Percentiles rank a stretch among this genome's conserved stretches.
Conservation (phyloP, 2,888 invertebrate genomes). For the Cepaea hortensis region DNA sequence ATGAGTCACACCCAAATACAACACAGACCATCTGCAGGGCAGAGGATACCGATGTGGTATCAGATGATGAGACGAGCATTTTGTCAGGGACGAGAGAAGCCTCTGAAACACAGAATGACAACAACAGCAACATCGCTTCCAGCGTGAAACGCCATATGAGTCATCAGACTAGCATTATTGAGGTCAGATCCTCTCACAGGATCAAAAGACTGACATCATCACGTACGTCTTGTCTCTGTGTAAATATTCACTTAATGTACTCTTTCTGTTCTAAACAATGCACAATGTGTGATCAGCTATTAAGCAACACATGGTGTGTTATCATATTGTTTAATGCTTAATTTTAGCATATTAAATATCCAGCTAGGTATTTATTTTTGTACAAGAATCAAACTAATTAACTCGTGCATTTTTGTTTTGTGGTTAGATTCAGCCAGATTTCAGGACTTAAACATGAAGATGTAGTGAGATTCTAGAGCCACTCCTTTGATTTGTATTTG, state of each 20-base stretch:
- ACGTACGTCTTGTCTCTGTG: neutral
- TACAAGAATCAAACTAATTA: too few relatives aligned
- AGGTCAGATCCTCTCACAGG: slow-evolving; percentile 34
- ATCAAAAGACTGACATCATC: slow-evolving; percentile 31
- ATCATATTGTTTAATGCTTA: neutral
- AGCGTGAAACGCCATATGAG: neutral
- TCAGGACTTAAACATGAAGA: too few relatives aligned
- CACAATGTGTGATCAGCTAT: neutral
- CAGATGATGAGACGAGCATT: slow-evolving; percentile 1
- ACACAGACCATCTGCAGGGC: neutral
- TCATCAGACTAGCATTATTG: slow-evolving; percentile 32
- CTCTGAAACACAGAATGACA: neutral
- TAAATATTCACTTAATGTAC: too few relatives aligned
- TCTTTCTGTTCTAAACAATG: too few relatives aligned
- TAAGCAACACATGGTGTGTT: neutral
- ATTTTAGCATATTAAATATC: neutral
- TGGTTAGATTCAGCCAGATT: too few relatives aligned
- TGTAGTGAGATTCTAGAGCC: too few relatives aligned
- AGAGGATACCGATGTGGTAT: neutral
- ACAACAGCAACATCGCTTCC: neutral
- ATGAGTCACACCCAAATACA: neutral
- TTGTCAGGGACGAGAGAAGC: neutral
- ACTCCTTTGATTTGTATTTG: too few relatives aligned
- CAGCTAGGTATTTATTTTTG: too few relatives aligned
- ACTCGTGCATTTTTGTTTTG: too few relatives aligned